These are phyloP conservation scores for Phenganax marumi DNA, from an alignment of 92 coral and sea anemone species.

Conservation along the genomic window DNA sequence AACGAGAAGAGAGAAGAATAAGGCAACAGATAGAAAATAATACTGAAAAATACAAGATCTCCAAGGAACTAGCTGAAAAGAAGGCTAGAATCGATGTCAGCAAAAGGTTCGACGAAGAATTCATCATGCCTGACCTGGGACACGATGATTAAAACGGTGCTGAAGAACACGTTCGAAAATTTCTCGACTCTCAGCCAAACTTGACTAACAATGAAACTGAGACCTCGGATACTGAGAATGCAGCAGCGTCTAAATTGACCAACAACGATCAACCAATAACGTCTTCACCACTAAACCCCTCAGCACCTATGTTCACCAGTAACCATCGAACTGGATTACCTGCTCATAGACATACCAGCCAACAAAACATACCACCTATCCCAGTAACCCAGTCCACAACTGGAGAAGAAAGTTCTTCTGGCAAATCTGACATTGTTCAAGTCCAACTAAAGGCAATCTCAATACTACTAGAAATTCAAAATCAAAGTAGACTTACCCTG, in stretches of 20 bases:
- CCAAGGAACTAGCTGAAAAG: slow-evolving; percentile 46
- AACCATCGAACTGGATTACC: background rate
- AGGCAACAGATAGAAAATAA: background rate
- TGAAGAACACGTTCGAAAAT: slow-evolving; percentile 3
- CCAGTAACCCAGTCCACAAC: background rate
- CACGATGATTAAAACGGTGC: background rate
- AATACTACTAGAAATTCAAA: slow-evolving; percentile 20
- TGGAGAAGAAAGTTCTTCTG: background rate
- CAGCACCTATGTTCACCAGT: background rate
- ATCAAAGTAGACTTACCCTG: slow-evolving; percentile 19
- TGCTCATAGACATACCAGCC: background rate
- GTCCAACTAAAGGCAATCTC: slow-evolving; percentile 5
- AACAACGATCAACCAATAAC: background rate
- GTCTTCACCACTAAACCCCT: background rate
- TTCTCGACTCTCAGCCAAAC: slow-evolving; percentile 27
- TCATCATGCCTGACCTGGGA: slow-evolving; percentile 2
- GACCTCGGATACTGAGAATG: background rate
- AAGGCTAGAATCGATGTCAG: slow-evolving; percentile 44
- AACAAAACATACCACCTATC: background rate
- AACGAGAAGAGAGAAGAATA: slow-evolving; percentile 23
- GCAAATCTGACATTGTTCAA: background rate
- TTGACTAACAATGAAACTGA: background rate
- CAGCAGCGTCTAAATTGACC: background rate
- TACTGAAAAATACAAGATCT: slow-evolving; percentile 1
- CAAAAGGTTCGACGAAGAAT: slow-evolving; percentile 42